Conservation (phyloP, 2,113 vertebrate genomes). For the Tragelaphus buxtoni region DNA sequence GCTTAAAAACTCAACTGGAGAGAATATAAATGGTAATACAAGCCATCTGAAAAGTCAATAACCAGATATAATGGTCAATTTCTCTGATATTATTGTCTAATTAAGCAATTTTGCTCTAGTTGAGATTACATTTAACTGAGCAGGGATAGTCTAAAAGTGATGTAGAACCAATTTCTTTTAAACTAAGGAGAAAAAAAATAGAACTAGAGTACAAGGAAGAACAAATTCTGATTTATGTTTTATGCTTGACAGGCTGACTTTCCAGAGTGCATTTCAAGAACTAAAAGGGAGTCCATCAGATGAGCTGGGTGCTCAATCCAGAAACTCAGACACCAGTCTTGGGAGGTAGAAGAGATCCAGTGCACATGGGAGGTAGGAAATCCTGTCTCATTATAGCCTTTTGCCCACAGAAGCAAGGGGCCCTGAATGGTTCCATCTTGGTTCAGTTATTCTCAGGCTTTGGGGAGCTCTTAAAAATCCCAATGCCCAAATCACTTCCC, state of each 20-base stretch:
- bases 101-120: constrained; percentile 66
- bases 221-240: constrained; percentile 31
- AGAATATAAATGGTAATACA: constrained; percentile 63
- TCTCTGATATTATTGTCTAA: constrained; percentile 70
- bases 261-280: neutral
- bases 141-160: constrained; percentile 45
- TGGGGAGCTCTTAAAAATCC: neutral
- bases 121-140: constrained; percentile 72
- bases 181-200: constrained; percentile 13
- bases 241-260: neutral
- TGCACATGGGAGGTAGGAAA: neutral
- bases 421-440: neutral
- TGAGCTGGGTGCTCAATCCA: neutral
- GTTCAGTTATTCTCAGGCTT: neutral
- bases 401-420: neutral
- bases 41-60: constrained; percentile 74
- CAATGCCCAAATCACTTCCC: neutral
- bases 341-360: fast-evolving
- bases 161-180: constrained; percentile 39
- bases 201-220: constrained; percentile 18
- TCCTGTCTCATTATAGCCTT: neutral
- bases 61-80: constrained; percentile 74
- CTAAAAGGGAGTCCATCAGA: neutral
- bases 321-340: neutral
- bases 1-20: constrained; percentile 70